Evolutionary conservation across 2,797 vertebrate species (phyloP).

Genomic region (Macropus fuliginosus): DNA sequence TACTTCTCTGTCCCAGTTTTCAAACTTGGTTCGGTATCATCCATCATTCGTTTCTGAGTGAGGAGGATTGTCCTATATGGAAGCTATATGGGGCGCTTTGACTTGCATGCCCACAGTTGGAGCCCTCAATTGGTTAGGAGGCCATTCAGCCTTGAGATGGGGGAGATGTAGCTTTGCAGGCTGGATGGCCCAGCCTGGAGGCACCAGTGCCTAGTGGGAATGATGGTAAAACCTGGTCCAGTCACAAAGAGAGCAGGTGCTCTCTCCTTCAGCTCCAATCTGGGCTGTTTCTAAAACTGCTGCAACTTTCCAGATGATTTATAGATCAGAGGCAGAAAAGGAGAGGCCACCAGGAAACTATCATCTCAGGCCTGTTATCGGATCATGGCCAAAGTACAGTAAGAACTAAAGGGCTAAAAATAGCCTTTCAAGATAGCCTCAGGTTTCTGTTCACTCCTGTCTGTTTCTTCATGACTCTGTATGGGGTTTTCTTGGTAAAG

Average conservation of each 20-base stretch:
- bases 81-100: not conserved
- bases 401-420: constrained; percentile 33
- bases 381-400: constrained; percentile 40
- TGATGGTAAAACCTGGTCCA: not conserved
- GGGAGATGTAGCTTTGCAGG: not conserved
- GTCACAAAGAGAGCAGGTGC: not conserved
- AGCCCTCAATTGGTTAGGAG: not conserved
- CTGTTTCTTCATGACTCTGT: not conserved
- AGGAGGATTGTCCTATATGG: not conserved
- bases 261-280: not conserved
- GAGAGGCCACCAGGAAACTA: not conserved
- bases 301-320: constrained; percentile 25
- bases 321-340: constrained; percentile 2
- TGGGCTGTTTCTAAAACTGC: constrained; percentile 4
- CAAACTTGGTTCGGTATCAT: not conserved
- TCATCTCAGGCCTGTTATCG: constrained; percentile 15
- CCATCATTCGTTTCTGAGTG: not conserved
- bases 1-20: not conserved
- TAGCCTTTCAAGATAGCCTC: not conserved
- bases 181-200: not conserved
- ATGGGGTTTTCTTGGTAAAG: not conserved
- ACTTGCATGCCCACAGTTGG: not conserved
- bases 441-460: not conserved
- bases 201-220: not conserved
- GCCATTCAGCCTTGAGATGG: not conserved